Base-by-base conservation (phyloP, 1,140 invertebrate genomes). In the Drosophila ambigua region DNA sequence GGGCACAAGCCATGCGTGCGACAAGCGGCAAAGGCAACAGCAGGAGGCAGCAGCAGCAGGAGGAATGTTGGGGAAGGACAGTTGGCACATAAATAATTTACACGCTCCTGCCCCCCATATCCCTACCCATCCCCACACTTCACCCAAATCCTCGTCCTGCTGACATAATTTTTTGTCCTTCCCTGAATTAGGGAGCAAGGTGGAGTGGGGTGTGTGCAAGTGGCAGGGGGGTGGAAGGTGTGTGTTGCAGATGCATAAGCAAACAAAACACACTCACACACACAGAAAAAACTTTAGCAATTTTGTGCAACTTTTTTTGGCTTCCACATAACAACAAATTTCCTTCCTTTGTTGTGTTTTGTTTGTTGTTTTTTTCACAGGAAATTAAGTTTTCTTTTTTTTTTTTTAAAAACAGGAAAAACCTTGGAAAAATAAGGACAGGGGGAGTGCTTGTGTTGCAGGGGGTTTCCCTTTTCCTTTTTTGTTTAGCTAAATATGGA, bases 31-130 rank as follows among this genome's bases (percentile, higher is more conserved):
- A 1, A 28, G 26, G 26, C 26, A 28, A 1, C 35, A 39, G 35
- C 2, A 35, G 31, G 31, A 35, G 31, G 8, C 39, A 15, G 62
- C 11, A n/a, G 31, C 16, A 23, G 39, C 23, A 50, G 5, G 28
- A 45, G 52, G 35, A 43, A 41, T 44, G 16, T 50, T 57, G 55
- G 52, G 66, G 54, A 63, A 71, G 73, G 77, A 81, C 81, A 80
- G 81, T 85, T 85, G 81, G 64, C 81, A 77, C 73, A 85, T 85
- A 85, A 87, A 85, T 87, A 87, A 85, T 85, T 85, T 78, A 85
- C 69, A 72, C 77, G 61, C 77, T 62, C 69, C 44, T 43, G 49
- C 46, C 59, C 41, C 51, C 49, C 49, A n/a, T n/a, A n/a, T n/a
- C n/a, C n/a, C n/a, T n/a, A n/a, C n/a, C n/a, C n/a, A n/a, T n/a